Conservation (phyloP, 2,888 invertebrate genomes). For the Dastarcus helophoroides region DNA sequence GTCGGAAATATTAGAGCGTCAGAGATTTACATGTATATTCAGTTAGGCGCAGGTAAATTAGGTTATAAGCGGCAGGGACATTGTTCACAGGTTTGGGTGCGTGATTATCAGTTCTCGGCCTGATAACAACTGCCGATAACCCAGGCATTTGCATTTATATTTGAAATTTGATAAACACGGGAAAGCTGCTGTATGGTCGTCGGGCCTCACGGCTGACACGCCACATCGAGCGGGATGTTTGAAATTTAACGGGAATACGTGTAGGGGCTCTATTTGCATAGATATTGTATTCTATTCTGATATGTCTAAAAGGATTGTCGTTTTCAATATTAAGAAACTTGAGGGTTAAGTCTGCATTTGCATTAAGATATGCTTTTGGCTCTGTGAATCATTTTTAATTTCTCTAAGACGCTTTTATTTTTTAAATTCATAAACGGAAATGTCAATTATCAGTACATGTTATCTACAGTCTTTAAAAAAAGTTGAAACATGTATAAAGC, state of each 20-base stretch:
- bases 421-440: too few species aligned
- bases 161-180: slow-evolving; percentile 1
- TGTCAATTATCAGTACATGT: too few species aligned
- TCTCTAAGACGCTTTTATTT: too few species aligned
- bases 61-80: slow-evolving; percentile 20
- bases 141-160: slow-evolving; percentile 1
- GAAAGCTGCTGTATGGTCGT: slow-evolving; percentile 1
- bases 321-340: too few species aligned
- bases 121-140: slow-evolving; percentile 1
- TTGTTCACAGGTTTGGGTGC: slow-evolving; percentile 2
- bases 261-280: too few species aligned
- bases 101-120: slow-evolving; percentile 1
- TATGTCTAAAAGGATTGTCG: too few species aligned
- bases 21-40: slow-evolving; percentile 32
- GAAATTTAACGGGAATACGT: background rate
- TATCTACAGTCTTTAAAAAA: too few species aligned
- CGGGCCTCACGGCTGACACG: background rate
- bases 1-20: slow-evolving; percentile 17
- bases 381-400: too few species aligned
- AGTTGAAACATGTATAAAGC: too few species aligned
- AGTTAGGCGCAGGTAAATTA: slow-evolving; percentile 34
- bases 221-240: background rate
- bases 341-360: too few species aligned
- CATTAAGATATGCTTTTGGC: too few species aligned
- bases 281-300: too few species aligned